These are phyloP conservation scores for Metaphire vulgaris DNA, from an alignment of 1,140 invertebrate genomes.

Conservation along the genomic window DNA sequence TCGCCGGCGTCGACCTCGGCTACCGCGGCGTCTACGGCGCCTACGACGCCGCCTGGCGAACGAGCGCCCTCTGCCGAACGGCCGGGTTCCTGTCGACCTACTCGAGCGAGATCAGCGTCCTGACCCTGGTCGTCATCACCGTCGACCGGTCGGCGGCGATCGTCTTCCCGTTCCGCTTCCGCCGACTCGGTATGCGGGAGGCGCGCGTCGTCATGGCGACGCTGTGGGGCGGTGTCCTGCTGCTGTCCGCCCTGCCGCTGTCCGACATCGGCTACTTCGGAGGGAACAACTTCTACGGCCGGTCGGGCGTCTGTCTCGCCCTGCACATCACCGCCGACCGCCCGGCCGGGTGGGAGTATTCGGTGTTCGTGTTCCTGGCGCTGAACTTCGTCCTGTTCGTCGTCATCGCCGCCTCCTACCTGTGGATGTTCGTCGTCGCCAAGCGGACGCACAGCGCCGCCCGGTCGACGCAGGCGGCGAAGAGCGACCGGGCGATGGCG, in stretches of 20 bases:
- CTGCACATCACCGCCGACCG: slow-evolving; percentile 19
- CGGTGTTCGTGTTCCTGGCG: slow-evolving; percentile 25
- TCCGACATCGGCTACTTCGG: slow-evolving; percentile 24
- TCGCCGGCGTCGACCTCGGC: slow-evolving; percentile 35
- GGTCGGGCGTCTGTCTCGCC: slow-evolving; percentile 30
- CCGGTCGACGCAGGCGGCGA: not conserved
- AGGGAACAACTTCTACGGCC: slow-evolving; percentile 33
- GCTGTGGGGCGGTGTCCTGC: slow-evolving; percentile 31
- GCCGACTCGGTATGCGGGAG: slow-evolving; percentile 17
- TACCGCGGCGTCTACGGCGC: slow-evolving; percentile 37
- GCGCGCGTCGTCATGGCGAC: slow-evolving; percentile 14
- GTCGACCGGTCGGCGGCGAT: slow-evolving; percentile 36
- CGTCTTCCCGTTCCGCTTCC: slow-evolving; percentile 34
- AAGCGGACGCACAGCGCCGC: slow-evolving; percentile 44
- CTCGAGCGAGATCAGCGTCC: slow-evolving; percentile 36
- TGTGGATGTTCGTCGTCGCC: slow-evolving; percentile 58
- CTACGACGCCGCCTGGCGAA: slow-evolving; percentile 35
- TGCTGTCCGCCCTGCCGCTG: slow-evolving; percentile 32
- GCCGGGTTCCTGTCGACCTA: slow-evolving; percentile 38
- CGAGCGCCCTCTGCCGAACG: slow-evolving; percentile 34
- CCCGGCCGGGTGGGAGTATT: slow-evolving; percentile 30
- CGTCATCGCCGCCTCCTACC: slow-evolving; percentile 52
- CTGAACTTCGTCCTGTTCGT: slow-evolving; percentile 24
- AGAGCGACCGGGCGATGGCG: slow-evolving; percentile 23
- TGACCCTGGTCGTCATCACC: slow-evolving; percentile 38